phyloP scores from a whole-genome alignment of 1,140 invertebrate species.

The Ceratina australensis region DNA sequence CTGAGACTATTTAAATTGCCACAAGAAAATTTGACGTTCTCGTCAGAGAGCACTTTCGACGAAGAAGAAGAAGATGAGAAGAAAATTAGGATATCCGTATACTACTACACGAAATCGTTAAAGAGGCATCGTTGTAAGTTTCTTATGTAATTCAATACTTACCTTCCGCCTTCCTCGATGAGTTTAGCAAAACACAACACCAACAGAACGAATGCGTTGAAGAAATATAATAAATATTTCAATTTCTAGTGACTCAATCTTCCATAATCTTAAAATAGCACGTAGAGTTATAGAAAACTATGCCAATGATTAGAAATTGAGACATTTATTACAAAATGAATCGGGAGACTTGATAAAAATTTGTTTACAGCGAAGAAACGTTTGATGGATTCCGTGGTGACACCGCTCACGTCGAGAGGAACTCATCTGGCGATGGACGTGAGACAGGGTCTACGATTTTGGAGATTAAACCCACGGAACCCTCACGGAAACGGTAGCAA shows the following conservation, averaged over 20 bases:
- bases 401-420: slow-evolving; percentile 72
- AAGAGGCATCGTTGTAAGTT: slow-evolving; percentile 81
- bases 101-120: slow-evolving; percentile 81
- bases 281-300: too few species aligned
- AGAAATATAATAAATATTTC: too few species aligned
- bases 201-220: too few species aligned
- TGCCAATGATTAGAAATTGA: background rate
- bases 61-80: slow-evolving; percentile 79
- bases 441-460: slow-evolving; percentile 70
- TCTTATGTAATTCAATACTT: too few species aligned
- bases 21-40: slow-evolving; percentile 71
- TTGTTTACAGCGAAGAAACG: slow-evolving; percentile 78
- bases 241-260: too few species aligned
- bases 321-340: background rate
- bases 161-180: too few species aligned
- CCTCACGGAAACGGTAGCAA: slow-evolving; percentile 77
- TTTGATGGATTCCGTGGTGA: slow-evolving; percentile 80
- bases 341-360: background rate
- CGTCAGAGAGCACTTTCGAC: slow-evolving; percentile 60
- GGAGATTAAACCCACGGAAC: slow-evolving; percentile 65
- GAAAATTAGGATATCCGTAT: slow-evolving; percentile 82
- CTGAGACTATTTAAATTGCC: slow-evolving; percentile 80
- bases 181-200: too few species aligned
- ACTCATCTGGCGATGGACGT: slow-evolving; percentile 74
- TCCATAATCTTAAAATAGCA: too few species aligned